Evolutionary conservation across 2,113 vertebrate genomes (phyloP).

Genomic region (Naja naja): DNA sequence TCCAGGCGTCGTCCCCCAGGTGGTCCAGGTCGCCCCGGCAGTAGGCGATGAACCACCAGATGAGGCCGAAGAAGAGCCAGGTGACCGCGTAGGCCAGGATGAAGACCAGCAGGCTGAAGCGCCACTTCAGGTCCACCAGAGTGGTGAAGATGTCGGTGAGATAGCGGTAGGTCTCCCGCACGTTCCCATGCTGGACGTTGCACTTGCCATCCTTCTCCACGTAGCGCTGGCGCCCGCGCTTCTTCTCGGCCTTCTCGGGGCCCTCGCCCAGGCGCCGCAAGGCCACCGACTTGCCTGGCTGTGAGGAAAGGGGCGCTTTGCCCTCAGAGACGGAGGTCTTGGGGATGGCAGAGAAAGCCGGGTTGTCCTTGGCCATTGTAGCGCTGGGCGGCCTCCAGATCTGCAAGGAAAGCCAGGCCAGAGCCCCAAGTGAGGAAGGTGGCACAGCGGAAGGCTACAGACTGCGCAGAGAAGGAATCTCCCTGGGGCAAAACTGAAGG

Average conservation of each 20-base stretch:
- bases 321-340: conserved; percentile 14
- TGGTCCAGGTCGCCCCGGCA: conserved; percentile 94
- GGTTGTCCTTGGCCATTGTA: conserved; percentile 56
- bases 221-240: conserved; percentile 84
- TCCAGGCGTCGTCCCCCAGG: conserved; percentile 88
- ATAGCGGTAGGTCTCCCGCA: conserved; percentile 92
- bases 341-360: conserved; percentile 29
- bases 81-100: conserved; percentile 94
- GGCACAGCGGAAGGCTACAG: fast-evolving
- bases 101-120: conserved; percentile 93
- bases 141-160: conserved; percentile 98
- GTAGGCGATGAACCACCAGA: conserved; percentile 98
- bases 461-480: fast-evolving
- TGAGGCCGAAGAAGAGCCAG: conserved; percentile 96
- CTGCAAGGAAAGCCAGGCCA: neutral
- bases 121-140: conserved; percentile 95
- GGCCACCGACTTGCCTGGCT: neutral
- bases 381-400: neutral
- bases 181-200: conserved; percentile 93
- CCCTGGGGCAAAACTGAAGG: neutral
- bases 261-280: conserved; percentile 35
- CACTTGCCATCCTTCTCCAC: conserved; percentile 95
- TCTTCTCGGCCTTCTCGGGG: conserved; percentile 47
- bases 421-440: no score
- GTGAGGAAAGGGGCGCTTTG: neutral